phyloP scores from a whole-genome alignment of 2,797 vertebrate genomes.

The Euthynnus affinis region DNA sequence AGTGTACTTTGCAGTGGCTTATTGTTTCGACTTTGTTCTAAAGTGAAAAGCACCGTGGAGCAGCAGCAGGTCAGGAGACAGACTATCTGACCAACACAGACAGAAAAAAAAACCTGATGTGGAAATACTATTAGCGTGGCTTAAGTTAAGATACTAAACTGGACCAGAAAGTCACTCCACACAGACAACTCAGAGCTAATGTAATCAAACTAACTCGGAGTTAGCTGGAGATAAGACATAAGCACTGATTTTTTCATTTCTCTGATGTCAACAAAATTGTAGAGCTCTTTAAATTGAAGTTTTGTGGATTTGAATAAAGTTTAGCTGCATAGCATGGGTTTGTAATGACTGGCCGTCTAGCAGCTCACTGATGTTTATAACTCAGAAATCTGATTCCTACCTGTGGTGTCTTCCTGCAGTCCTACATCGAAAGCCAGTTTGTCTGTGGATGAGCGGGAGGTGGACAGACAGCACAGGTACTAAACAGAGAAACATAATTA shows the following conservation, averaged over 20 bases:
- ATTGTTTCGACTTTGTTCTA: constrained; percentile 24
- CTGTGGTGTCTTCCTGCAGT: constrained; percentile 94
- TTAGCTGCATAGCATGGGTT: background rate
- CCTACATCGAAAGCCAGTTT: constrained; percentile 97
- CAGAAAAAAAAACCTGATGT: background rate
- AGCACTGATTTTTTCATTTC: background rate
- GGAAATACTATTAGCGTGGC: background rate
- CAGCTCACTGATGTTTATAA: background rate
- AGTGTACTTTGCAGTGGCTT: background rate
- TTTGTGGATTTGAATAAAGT: background rate
- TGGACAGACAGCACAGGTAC: constrained; percentile 96
- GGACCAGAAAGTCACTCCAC: too few species aligned
- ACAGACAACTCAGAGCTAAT: background rate
- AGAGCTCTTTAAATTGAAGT: background rate
- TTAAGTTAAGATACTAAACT: background rate
- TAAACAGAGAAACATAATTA: constrained; percentile 65
- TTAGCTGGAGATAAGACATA: background rate
- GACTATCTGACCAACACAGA: background rate
- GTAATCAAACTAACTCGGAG: background rate
- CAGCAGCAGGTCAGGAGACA: background rate
- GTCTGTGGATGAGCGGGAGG: constrained; percentile 95
- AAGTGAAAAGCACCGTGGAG: background rate
- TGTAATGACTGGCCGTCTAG: background rate
- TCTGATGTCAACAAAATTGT: background rate
- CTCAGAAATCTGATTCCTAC: constrained; percentile 69